Base-by-base conservation (phyloP, 2,797 vertebrate species). In the Danio choprae region DNA sequence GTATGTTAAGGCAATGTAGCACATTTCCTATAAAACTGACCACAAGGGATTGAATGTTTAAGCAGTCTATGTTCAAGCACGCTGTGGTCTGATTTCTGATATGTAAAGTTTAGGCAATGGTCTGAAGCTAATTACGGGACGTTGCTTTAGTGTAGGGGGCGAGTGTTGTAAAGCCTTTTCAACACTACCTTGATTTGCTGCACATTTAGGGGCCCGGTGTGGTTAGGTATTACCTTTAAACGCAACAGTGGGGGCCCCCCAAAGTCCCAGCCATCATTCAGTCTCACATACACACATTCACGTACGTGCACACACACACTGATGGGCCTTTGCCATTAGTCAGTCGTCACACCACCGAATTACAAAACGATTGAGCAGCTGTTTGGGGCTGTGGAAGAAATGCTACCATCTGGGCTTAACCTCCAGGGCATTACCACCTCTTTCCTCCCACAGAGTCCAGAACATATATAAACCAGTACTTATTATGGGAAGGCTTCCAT, bases 91-190 rank as follows among this genome's bases (percentile, higher is more conserved):
- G 29, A 62, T 79, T 79, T 71, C 77, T 71, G 70, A 22, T 74
- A 67, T 74, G 71, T 81, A 51, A 81, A 81, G 72, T 63, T 69
- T 69, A 29, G 46, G 48, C 40, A 76, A 62, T 70, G 75, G 68
- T 79, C 46, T 63, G 16, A 79, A 74, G 20, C 68, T 44, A 72
- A 74, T 56, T 44, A 62, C 41, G 29, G 18, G 74, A 53, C 41
- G 12, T 74, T 50, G 53, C 65, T 71, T 77, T 73, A 78, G 75
- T 84, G 64, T 62, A 72, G 73, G 80, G 84, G 74, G 18, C 76
- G 82, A 78, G 83, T 90, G 87, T 83, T 89, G 86, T 77, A 73
- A 90, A 85, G 63, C 71, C 70, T 85, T 91, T 91, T 93, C 91
- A 91, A 82, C 91, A 83, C 88, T n/a, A 84, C 69, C 64, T 84